These are phyloP conservation scores for Synanthedon tipuliformis DNA, from an alignment of 2,888 invertebrate species.

Conservation along the genomic window DNA sequence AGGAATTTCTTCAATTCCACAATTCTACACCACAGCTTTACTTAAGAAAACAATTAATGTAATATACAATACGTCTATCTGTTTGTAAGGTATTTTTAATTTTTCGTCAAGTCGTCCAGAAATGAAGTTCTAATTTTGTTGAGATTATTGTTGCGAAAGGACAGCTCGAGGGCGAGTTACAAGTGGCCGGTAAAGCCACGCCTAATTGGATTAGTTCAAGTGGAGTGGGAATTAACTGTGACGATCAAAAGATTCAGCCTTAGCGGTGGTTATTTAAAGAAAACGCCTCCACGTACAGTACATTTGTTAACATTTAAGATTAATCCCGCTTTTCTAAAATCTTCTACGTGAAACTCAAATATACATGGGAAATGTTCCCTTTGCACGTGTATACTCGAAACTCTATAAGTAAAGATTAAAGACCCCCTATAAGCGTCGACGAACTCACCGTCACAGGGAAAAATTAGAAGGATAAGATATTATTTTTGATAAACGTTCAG, in stretches of 20 bases:
- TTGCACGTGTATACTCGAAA: too few species aligned
- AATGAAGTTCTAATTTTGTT: slow-evolving; percentile 8
- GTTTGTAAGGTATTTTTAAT: slow-evolving; percentile 1
- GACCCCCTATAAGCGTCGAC: slow-evolving; percentile 30
- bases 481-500: slow-evolving; percentile 3
- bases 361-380: too few species aligned
- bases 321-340: too few species aligned
- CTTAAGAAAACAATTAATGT: too few species aligned
- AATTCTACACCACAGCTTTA: too few species aligned
- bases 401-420: slow-evolving; percentile 33
- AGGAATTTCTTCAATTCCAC: too few species aligned
- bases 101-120: slow-evolving; percentile 1
- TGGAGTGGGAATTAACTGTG: slow-evolving; percentile 4
- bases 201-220: slow-evolving; percentile 8
- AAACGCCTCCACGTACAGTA: neutral
- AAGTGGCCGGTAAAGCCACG: slow-evolving; percentile 6
- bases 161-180: slow-evolving; percentile 8
- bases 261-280: neutral
- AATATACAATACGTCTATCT: too few species aligned
- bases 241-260: slow-evolving; percentile 5
- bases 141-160: slow-evolving; percentile 6
- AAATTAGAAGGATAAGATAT: slow-evolving; percentile 31
- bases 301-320: too few species aligned
- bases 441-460: slow-evolving; percentile 31
- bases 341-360: too few species aligned